These are phyloP conservation scores for Heliconius cydno DNA, from an alignment of 2,888 invertebrate genomes.

Conservation along the genomic window DNA sequence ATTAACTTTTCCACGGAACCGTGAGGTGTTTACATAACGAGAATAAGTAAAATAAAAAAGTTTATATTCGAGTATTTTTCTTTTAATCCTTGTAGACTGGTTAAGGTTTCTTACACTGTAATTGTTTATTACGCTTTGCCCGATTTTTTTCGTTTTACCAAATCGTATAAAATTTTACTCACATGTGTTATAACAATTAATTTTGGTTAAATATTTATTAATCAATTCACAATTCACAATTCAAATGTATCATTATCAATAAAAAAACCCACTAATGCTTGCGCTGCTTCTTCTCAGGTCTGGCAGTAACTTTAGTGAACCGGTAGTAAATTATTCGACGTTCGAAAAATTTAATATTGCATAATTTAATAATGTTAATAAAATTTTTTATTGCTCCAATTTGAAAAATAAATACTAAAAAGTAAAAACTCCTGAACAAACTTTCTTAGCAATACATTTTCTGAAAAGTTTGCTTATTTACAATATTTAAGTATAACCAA, in stretches of 20 bases:
- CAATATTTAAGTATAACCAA: neutral
- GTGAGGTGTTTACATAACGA: neutral
- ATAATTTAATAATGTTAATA: too few relatives aligned
- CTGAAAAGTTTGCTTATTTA: neutral
- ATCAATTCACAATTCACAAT: too few relatives aligned
- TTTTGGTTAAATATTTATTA: too few relatives aligned
- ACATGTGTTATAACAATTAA: neutral
- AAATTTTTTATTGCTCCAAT: too few relatives aligned
- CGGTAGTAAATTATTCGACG: too few relatives aligned
- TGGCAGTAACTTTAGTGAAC: too few relatives aligned
- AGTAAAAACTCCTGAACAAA: neutral
- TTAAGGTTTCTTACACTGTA: neutral
- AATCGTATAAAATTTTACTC: neutral
- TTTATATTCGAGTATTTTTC: constrained; percentile 3
- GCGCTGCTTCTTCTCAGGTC: too few relatives aligned
- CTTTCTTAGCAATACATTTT: neutral
- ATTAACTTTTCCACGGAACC: constrained; percentile 11
- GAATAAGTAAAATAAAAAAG: constrained; percentile 6
- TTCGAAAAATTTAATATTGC: too few relatives aligned
- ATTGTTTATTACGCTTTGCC: neutral
- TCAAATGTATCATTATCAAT: too few relatives aligned
- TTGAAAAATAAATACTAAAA: neutral
- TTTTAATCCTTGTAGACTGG: neutral
- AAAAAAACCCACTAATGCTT: too few relatives aligned
- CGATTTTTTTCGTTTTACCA: neutral